Evolutionary conservation across 2,113 vertebrate genomes (phyloP).

Genomic region (Muntiacus muntjak): DNA sequence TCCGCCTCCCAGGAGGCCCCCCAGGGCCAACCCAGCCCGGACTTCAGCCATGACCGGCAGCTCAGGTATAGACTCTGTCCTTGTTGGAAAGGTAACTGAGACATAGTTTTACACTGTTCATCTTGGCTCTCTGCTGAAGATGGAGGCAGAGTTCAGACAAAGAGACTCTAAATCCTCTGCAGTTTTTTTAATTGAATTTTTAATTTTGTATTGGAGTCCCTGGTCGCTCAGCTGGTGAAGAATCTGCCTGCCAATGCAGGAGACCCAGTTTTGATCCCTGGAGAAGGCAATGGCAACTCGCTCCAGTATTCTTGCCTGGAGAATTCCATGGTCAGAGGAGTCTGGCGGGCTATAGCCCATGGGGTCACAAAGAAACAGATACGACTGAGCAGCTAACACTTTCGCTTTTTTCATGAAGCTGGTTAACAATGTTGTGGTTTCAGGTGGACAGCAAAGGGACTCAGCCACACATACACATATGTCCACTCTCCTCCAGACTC

Average conservation of each 20-base stretch:
- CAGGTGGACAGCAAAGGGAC: background rate
- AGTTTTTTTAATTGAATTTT: background rate
- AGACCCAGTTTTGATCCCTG: background rate
- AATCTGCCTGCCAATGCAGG: background rate
- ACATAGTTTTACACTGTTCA: accelerated
- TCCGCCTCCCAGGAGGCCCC: conserved; percentile 58
- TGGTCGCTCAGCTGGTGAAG: background rate
- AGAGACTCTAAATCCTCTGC: background rate
- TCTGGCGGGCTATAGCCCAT: background rate
- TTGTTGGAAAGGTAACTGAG: background rate
- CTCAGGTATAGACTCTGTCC: conserved; percentile 74
- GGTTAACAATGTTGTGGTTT: background rate
- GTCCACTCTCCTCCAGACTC: background rate
- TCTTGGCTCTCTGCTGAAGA: background rate
- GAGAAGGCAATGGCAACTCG: background rate
- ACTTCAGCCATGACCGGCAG: conserved; percentile 83
- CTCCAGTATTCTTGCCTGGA: background rate
- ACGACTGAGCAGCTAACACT: background rate
- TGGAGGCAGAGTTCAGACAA: background rate
- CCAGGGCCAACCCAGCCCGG: conserved; percentile 68
- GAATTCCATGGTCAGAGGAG: background rate
- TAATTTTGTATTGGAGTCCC: background rate
- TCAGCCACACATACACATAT: background rate
- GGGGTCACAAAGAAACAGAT: background rate
- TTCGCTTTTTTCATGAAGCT: background rate